Conservation (phyloP, 2,888 invertebrate species). For the Bombylius major region DNA sequence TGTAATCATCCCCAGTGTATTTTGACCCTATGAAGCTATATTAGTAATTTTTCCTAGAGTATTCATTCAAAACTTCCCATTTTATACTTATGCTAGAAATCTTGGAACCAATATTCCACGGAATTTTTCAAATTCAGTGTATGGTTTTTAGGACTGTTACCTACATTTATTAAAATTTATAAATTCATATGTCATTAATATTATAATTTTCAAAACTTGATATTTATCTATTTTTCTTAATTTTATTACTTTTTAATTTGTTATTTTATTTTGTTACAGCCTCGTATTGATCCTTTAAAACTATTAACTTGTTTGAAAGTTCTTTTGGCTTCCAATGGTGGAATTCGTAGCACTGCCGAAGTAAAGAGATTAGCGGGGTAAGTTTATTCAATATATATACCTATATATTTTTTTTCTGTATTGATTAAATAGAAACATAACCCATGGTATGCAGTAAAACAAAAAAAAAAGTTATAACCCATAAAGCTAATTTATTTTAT, state of each 20-base stretch:
- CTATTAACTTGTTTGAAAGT: constrained; percentile 80
- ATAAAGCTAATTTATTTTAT: neutral
- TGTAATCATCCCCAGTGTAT: too few species aligned
- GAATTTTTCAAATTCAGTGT: too few species aligned
- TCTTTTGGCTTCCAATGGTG: constrained; percentile 69
- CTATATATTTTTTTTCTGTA: neutral
- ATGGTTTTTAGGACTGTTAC: too few species aligned
- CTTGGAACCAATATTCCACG: too few species aligned
- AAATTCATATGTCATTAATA: too few species aligned
- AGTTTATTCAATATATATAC: constrained; percentile 36
- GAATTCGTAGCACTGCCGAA: constrained; percentile 77
- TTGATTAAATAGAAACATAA: neutral
- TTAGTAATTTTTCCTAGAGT: too few species aligned
- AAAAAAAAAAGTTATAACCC: constrained; percentile 1
- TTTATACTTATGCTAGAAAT: too few species aligned
- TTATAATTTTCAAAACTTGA: too few species aligned
- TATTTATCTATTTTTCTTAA: too few species aligned
- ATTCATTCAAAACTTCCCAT: too few species aligned
- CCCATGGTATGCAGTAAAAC: neutral
- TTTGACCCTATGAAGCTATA: too few species aligned
- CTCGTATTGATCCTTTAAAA: constrained; percentile 82
- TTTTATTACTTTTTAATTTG: neutral
- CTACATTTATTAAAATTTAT: too few species aligned
- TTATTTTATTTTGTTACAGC: constrained; percentile 49
- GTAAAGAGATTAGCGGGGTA: constrained; percentile 78